Evolutionary conservation across 2,888 invertebrate genomes (phyloP), one percentile per base, ranked within the genome.

Genomic region (Arrhopalites spinosus): DNA sequence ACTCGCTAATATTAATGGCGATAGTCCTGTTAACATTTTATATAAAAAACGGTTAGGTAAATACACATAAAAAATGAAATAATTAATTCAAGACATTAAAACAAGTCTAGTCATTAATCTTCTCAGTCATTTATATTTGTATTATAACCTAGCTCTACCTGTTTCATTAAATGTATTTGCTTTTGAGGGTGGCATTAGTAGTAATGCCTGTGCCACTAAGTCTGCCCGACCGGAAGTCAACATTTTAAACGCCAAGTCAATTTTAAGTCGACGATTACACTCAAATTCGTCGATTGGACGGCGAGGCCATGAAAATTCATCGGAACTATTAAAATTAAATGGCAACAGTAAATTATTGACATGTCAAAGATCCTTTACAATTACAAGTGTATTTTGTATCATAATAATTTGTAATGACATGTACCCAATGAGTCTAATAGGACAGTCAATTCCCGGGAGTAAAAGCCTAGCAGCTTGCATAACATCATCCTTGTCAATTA

Each of bases 381-480:
- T n/a, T n/a, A n/a, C n/a, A n/a, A n/a, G n/a, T 53, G 15, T 45
- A 53, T 53, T 53, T 53, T 17, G 2, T 7, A 17, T 7, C n/a
- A 59, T 0, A 17, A n/a, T 59, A 27, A 25, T 25, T 47, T 2
- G 61, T 36, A 15, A 43, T 3, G 36, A 3, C 36, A 64, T 53
- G 83, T 79, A 85, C 90, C 91, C 91, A 83, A 93, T 88, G 1
- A 92, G 89, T 63, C 95, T 86, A 0, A 93, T 91, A 17, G 95
- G 95, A 85, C 94, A 95, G 86, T 95, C 95, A 0, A 95, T 93
- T 25, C 94, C 94, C 1, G 95, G 95, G 73, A 96, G 86, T 59
- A 96, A 87, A 64, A 96, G 86, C 7, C 95, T 86, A 0, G 95
- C 95, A 0, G 95, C 93, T 86, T 95, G 95, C 89, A 92, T 89